phyloP scores from a whole-genome alignment of 2,888 invertebrate genomes.

The Tipula confusa region DNA sequence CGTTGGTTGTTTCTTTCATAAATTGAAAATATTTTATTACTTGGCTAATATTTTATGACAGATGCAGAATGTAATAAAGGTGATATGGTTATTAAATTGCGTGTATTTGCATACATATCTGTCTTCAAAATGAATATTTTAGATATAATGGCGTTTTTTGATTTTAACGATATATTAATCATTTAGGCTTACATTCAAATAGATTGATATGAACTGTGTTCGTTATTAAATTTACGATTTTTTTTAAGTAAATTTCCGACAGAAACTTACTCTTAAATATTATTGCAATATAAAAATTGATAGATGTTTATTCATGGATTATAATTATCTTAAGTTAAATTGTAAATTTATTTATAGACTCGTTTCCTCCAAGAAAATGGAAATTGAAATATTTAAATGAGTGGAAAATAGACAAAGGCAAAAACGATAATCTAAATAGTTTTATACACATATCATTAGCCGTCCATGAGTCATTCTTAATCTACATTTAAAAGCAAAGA shows the following conservation, averaged over 20 bases:
- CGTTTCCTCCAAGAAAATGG: neutral
- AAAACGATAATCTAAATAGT: neutral
- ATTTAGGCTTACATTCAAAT: neutral
- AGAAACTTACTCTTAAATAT: neutral
- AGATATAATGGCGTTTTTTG: neutral
- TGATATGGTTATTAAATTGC: neutral
- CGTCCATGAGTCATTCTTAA: too few relatives aligned
- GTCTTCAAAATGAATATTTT: neutral
- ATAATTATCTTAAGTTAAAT: neutral
- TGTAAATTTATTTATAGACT: neutral
- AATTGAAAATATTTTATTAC: neutral
- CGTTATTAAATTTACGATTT: neutral
- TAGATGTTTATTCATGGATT: neutral
- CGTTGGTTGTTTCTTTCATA: neutral
- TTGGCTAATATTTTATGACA: neutral
- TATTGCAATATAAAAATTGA: neutral
- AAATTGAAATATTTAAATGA: neutral
- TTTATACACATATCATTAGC: too few relatives aligned
- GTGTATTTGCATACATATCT: neutral
- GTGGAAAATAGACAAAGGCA: neutral
- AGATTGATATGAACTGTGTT: neutral
- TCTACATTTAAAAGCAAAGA: too few relatives aligned
- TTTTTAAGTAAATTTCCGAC: neutral
- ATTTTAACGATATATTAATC: neutral
- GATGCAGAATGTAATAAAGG: neutral